Evolutionary conservation across 1,140 invertebrate genomes (phyloP).

Genomic region (Zaprionus taronus): DNA sequence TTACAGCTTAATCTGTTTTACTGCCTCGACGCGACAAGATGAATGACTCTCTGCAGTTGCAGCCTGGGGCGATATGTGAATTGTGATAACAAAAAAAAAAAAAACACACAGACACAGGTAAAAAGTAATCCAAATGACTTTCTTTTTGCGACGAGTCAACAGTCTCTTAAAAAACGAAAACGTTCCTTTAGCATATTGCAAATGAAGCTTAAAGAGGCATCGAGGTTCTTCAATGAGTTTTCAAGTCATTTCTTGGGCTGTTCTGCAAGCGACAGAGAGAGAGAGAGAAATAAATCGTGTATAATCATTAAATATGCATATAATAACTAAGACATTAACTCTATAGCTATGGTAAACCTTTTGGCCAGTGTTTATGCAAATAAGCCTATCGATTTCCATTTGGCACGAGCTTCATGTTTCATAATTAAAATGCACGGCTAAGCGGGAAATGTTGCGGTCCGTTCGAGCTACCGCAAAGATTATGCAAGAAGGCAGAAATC

Average conservation of each 20-base stretch:
- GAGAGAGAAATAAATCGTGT: neutral
- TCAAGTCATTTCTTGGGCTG: neutral
- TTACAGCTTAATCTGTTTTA: slow-evolving; percentile 73
- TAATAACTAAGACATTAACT: slow-evolving; percentile 13
- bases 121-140: slow-evolving; percentile 69
- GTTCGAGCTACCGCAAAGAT: slow-evolving; percentile 67
- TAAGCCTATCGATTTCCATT: slow-evolving; percentile 61
- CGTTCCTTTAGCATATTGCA: slow-evolving; percentile 17
- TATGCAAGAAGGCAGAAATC: slow-evolving; percentile 55
- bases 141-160: slow-evolving; percentile 53
- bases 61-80: slow-evolving; percentile 57
- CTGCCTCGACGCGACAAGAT: slow-evolving; percentile 51
- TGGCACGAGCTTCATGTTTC: slow-evolving; percentile 67
- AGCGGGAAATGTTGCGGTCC: slow-evolving; percentile 64
- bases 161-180: slow-evolving; percentile 14
- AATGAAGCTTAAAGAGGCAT: slow-evolving; percentile 14
- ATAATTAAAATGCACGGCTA: slow-evolving; percentile 66
- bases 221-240: neutral
- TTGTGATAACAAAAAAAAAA: slow-evolving; percentile 47
- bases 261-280: neutral
- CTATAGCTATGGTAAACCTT: slow-evolving; percentile 7
- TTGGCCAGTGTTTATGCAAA: slow-evolving; percentile 64
- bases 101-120: slow-evolving; percentile 12
- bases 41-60: slow-evolving; percentile 59
- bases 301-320: neutral